Percentiles rank a stretch among this genome's conserved stretches.
phyloP scores from a whole-genome alignment of 2,113 vertebrate genomes.

The Dascyllus trimaculatus region DNA sequence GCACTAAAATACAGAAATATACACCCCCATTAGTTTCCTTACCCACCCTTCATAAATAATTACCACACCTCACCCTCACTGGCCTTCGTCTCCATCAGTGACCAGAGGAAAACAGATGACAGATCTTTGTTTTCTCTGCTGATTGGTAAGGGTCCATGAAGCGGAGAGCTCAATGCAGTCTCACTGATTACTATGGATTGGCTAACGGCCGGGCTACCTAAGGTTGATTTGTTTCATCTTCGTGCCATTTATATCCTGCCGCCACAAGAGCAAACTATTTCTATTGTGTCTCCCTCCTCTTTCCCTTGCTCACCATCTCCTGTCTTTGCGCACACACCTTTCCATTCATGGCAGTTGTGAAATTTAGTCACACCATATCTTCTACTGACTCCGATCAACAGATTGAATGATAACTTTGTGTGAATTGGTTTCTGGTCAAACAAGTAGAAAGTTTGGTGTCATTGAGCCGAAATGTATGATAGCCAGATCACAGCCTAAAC shows the following conservation, averaged over 20 bases:
- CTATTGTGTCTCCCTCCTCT: conserved; percentile 19
- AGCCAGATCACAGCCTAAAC: background rate
- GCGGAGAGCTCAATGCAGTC: conserved; percentile 79
- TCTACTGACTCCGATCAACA: conserved; percentile 14
- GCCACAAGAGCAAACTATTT: conserved; percentile 62
- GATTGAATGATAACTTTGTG: conserved; percentile 9
- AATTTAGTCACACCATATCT: conserved; percentile 38
- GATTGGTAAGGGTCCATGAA: conserved; percentile 80
- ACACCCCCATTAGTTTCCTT: conserved; percentile 1
- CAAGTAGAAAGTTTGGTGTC: conserved; percentile 24
- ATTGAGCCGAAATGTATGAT: conserved; percentile 4
- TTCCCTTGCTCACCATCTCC: conserved; percentile 2
- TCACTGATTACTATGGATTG: conserved; percentile 85
- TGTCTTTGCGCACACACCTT: conserved; percentile 18
- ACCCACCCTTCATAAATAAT: conserved; percentile 55
- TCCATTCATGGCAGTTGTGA: conserved; percentile 30
- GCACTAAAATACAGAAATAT: conserved; percentile 37
- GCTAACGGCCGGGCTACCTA: conserved; percentile 72
- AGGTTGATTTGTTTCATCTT: conserved; percentile 85
- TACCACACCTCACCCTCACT: conserved; percentile 50
- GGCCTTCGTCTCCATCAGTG: conserved; percentile 59
- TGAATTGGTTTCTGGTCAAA: conserved; percentile 31
- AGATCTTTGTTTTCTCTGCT: conserved; percentile 79
- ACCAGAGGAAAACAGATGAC: conserved; percentile 74
- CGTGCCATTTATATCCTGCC: conserved; percentile 80